phyloP scores from a whole-genome alignment of 2,113 vertebrate genomes.

The Raphicerus campestris region DNA sequence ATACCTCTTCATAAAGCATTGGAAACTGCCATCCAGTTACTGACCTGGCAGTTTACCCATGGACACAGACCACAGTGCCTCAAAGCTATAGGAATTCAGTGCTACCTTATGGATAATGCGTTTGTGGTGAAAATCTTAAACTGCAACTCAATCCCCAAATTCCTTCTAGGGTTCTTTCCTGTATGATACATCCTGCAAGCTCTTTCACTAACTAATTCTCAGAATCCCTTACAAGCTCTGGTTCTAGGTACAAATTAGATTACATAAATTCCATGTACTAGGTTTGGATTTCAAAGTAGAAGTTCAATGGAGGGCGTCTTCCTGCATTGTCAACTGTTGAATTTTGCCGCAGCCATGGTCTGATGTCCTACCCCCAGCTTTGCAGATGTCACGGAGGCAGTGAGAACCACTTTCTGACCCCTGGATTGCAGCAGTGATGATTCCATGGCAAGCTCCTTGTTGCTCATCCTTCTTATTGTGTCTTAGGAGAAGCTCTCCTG shows the following conservation, averaged over 20 bases:
- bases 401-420: not conserved
- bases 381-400: not conserved
- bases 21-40: not conserved
- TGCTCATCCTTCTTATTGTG: not conserved
- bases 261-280: not conserved
- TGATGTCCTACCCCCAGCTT: not conserved
- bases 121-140: not conserved
- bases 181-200: not conserved
- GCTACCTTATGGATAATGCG: not conserved
- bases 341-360: not conserved
- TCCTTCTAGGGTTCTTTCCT: not conserved
- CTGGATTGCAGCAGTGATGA: not conserved
- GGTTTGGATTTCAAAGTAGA: not conserved
- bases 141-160: not conserved
- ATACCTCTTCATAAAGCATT: not conserved
- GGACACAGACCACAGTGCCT: not conserved
- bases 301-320: not conserved
- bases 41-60: not conserved
- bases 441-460: not conserved
- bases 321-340: not conserved
- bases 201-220: not conserved
- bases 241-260: not conserved
- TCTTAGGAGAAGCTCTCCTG: not conserved
- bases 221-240: not conserved
- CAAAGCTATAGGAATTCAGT: not conserved